Evolutionary conservation across 2,888 invertebrate genomes (phyloP).

Genomic region (Morpho achilles): DNA sequence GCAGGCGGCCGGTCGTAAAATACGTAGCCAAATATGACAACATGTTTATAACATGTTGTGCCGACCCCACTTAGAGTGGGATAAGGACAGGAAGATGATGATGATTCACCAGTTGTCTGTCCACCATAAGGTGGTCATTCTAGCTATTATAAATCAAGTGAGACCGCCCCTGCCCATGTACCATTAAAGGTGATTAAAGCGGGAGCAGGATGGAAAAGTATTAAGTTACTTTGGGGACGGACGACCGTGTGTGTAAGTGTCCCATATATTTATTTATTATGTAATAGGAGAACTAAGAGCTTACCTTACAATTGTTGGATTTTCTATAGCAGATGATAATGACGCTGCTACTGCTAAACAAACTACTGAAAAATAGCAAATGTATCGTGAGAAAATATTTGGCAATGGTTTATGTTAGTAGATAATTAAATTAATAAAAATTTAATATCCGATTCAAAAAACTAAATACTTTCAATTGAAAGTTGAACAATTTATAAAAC

Average conservation of each 20-base stretch:
- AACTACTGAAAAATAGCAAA: conserved; percentile 58
- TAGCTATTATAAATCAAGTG: conserved; percentile 58
- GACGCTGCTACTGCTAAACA: conserved; percentile 57
- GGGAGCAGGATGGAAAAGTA: conserved; percentile 52
- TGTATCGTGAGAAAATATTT: conserved; percentile 49
- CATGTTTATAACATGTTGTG: no score
- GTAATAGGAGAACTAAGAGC: conserved; percentile 13
- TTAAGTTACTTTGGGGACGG: not conserved
- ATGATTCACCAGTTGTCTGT: no score
- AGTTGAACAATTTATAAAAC: no score
- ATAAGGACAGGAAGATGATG: no score
- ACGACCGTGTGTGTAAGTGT: no score
- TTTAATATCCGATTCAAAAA: no score
- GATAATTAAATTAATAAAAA: no score
- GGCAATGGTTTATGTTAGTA: conserved; percentile 44
- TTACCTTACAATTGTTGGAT: conserved; percentile 42
- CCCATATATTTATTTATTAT: not conserved
- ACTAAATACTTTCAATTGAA: no score
- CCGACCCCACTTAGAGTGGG: no score
- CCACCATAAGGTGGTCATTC: no score
- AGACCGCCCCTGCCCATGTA: conserved; percentile 47
- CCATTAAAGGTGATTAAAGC: conserved; percentile 66
- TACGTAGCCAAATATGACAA: no score
- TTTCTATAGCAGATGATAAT: conserved; percentile 45
- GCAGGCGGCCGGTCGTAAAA: no score